A percentile compares a stretch with the other conserved stretches of the same genome.
Evolutionary conservation across 1,140 invertebrate species (phyloP).

Genomic region (Drosophila auraria): DNA sequence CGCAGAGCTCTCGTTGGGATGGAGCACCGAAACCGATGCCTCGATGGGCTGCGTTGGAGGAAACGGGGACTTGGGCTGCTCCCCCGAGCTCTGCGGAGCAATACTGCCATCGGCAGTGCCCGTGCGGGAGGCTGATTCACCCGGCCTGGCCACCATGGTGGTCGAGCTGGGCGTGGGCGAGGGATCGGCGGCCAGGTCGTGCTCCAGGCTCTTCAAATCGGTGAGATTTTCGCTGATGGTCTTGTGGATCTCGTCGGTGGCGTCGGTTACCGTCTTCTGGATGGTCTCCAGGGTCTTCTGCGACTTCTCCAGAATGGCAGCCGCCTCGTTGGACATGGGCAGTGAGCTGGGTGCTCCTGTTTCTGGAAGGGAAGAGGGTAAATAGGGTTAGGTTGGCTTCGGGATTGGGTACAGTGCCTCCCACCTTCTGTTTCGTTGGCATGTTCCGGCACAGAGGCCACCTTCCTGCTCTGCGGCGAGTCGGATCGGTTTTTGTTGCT

Average conservation of each 20-base stretch:
- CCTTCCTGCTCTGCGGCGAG: conserved; percentile 65
- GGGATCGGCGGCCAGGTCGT: conserved; percentile 54
- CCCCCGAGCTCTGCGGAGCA: conserved; percentile 28
- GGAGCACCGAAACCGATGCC: conserved; percentile 77
- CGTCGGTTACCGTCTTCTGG: conserved; percentile 72
- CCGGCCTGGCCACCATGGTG: conserved; percentile 58
- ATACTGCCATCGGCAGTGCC: conserved; percentile 74
- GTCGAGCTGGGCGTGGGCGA: conserved; percentile 64
- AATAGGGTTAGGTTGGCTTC: background rate
- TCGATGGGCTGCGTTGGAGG: conserved; percentile 80
- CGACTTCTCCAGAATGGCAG: conserved; percentile 77
- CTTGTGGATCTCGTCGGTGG: conserved; percentile 79
- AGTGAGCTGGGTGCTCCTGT: conserved; percentile 1
- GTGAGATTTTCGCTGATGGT: conserved; percentile 80
- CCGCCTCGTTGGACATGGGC: conserved; percentile 43
- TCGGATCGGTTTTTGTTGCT: conserved; percentile 67
- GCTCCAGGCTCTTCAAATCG: conserved; percentile 76
- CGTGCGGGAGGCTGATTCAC: conserved; percentile 54
- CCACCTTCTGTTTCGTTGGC: conserved; percentile 54
- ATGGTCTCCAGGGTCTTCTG: conserved; percentile 75
- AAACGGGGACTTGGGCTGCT: conserved; percentile 71
- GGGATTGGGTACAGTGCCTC: background rate
- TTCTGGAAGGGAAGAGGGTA: conserved; percentile 9
- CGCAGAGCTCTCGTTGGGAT: conserved; percentile 42
- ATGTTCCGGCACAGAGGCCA: conserved; percentile 53